Percentiles rank a stretch among this genome's conserved stretches.
phyloP scores from a whole-genome alignment of 2,888 invertebrate genomes.

The Archaeoteleia sp. region DNA sequence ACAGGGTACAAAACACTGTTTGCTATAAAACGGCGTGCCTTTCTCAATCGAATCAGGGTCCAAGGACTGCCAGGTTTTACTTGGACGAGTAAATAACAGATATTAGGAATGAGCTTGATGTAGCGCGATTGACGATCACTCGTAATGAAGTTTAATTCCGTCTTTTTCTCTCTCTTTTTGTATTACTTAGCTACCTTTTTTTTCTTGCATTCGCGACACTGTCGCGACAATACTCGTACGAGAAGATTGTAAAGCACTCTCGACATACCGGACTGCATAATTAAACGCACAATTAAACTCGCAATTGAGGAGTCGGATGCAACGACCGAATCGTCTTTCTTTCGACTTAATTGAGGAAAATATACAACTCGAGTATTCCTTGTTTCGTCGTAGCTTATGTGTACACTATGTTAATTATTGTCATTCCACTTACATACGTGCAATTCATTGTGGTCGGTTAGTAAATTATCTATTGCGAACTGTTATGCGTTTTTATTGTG shows the following conservation, averaged over 20 bases:
- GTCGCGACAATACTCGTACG: slow-evolving; percentile 29
- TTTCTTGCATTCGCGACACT: slow-evolving; percentile 17
- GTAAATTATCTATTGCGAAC: slow-evolving; percentile 28
- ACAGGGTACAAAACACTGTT: slow-evolving; percentile 38
- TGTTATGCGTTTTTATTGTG: slow-evolving; percentile 20
- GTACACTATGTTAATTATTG: slow-evolving; percentile 51
- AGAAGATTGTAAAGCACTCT: slow-evolving; percentile 36
- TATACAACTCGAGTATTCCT: slow-evolving; percentile 30
- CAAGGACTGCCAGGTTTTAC: slow-evolving; percentile 51
- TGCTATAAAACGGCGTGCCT: slow-evolving; percentile 47
- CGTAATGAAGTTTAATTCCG: slow-evolving; percentile 3
- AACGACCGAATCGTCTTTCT: slow-evolving; percentile 50
- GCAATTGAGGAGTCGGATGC: slow-evolving; percentile 48
- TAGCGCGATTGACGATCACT: slow-evolving; percentile 7
- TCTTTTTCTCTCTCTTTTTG: slow-evolving; percentile 8
- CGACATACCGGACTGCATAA: slow-evolving; percentile 47
- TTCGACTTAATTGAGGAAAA: slow-evolving; percentile 51
- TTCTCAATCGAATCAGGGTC: slow-evolving; percentile 52
- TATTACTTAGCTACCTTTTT: no score
- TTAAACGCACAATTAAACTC: slow-evolving; percentile 54
- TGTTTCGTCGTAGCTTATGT: slow-evolving; percentile 48
- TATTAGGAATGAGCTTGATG: slow-evolving; percentile 20
- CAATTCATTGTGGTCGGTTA: slow-evolving; percentile 37
- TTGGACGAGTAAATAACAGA: slow-evolving; percentile 31
- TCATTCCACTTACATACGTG: slow-evolving; percentile 33